Evolutionary conservation across 1,140 invertebrate species (phyloP).

Genomic region (Myzus persicae): DNA sequence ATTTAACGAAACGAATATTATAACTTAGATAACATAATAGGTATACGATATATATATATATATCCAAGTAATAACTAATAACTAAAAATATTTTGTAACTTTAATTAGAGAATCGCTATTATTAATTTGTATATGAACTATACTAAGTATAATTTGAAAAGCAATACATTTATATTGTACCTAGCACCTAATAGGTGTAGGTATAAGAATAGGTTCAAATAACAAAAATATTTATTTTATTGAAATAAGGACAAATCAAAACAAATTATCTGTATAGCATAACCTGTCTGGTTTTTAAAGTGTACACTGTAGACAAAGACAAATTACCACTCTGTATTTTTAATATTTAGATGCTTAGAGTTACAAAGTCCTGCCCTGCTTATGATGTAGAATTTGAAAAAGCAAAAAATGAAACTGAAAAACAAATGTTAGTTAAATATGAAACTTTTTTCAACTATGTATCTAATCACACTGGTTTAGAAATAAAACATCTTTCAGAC

Average conservation of each 20-base stretch:
- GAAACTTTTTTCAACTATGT: conserved; percentile 51
- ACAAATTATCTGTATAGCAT: not conserved
- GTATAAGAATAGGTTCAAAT: too few relatives aligned
- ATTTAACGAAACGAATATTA: not conserved
- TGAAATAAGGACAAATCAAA: not conserved
- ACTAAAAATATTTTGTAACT: not conserved
- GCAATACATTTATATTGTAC: not conserved
- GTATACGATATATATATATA: too few relatives aligned
- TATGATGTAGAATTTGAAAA: conserved; percentile 35
- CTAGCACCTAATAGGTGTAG: not conserved
- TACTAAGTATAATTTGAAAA: not conserved
- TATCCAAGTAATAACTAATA: not conserved
- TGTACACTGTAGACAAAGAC: not conserved
- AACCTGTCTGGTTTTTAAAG: not conserved
- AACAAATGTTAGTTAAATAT: conserved; percentile 51
- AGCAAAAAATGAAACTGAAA: conserved; percentile 41
- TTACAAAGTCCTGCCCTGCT: conserved; percentile 36
- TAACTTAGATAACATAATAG: too few relatives aligned
- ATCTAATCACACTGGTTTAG: conserved; percentile 51
- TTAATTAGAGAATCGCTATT: not conserved
- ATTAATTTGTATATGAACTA: not conserved
- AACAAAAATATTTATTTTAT: not conserved
- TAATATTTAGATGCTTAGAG: conserved; percentile 41
- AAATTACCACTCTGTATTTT: not conserved
- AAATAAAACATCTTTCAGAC: conserved; percentile 54